Percentiles rank a stretch among this genome's conserved stretches.
Evolutionary conservation across 2,797 vertebrate species (phyloP).

Genomic region (Rhynchonycteris naso): DNA sequence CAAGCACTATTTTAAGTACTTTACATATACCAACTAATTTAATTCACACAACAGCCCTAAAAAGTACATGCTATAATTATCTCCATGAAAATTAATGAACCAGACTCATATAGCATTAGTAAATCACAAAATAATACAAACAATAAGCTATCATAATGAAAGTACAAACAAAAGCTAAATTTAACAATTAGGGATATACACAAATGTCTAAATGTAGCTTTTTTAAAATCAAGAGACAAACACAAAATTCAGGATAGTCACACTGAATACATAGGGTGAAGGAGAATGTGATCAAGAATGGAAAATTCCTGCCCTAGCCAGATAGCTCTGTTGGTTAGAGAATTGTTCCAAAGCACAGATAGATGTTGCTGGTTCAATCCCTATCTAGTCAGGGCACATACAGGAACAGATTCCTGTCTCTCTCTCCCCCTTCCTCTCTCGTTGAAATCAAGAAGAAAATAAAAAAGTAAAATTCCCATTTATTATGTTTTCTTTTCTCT

Average conservation of each 20-base stretch:
- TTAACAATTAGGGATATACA: background rate
- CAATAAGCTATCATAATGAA: background rate
- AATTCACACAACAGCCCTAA: background rate
- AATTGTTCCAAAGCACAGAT: too few relatives aligned
- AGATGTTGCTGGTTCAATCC: too few relatives aligned
- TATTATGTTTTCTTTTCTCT: too few relatives aligned
- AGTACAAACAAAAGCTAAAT: background rate
- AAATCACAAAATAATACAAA: conserved; percentile 5
- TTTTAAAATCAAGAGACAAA: background rate
- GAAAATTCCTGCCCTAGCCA: background rate
- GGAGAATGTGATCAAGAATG: background rate
- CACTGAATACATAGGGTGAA: background rate
- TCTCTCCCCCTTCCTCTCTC: too few relatives aligned
- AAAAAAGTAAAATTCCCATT: too few relatives aligned
- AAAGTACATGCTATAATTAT: background rate
- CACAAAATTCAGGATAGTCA: background rate
- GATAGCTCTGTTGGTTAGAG: too few relatives aligned
- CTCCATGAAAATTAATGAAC: conserved; percentile 49
- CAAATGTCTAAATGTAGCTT: background rate
- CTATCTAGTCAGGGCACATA: too few relatives aligned
- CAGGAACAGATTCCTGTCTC: too few relatives aligned
- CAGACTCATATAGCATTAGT: background rate
- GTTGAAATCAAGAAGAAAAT: too few relatives aligned
- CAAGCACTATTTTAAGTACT: background rate
- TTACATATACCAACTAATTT: background rate